Conservation (phyloP, 2,797 vertebrate genomes). For the Rhinogobio ventralis region DNA sequence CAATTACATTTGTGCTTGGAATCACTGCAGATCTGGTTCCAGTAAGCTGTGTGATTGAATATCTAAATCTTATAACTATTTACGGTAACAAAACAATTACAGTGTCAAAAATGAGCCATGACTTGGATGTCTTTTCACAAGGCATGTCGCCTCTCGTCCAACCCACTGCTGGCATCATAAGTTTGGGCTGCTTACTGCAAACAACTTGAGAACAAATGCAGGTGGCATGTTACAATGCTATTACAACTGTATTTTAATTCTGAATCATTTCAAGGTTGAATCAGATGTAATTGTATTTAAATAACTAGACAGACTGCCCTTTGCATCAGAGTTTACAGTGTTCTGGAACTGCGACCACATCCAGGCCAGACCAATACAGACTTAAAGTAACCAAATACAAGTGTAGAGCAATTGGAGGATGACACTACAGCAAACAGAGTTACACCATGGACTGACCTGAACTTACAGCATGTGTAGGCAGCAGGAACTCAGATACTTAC, state of each 20-base stretch:
- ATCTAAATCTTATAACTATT: not conserved
- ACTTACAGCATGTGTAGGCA: not conserved
- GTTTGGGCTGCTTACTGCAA: not conserved
- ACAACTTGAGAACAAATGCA: conserved; percentile 8
- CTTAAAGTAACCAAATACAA: not conserved
- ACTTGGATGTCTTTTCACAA: conserved; percentile 12
- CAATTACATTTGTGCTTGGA: not conserved
- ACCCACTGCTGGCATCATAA: not conserved
- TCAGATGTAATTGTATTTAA: not conserved
- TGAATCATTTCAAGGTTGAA: not conserved
- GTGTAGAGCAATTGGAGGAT: not conserved
- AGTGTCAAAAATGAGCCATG: not conserved
- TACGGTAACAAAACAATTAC: conserved; percentile 28
- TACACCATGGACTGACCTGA: not conserved
- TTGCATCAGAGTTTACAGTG: not conserved
- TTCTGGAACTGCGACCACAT: not conserved
- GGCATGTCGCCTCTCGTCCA: not conserved
- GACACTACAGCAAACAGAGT: not conserved
- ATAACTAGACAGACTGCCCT: not conserved
- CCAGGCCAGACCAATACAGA: not conserved
- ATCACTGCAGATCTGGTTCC: not conserved
- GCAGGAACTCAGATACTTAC: conserved; percentile 77
- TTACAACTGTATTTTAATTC: not conserved
- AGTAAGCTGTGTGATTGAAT: not conserved
- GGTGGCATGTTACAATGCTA: not conserved